Percentiles rank a stretch among this genome's conserved stretches.
phyloP scores from a whole-genome alignment of 1,140 invertebrate species.

The Wasmannia auropunctata region DNA sequence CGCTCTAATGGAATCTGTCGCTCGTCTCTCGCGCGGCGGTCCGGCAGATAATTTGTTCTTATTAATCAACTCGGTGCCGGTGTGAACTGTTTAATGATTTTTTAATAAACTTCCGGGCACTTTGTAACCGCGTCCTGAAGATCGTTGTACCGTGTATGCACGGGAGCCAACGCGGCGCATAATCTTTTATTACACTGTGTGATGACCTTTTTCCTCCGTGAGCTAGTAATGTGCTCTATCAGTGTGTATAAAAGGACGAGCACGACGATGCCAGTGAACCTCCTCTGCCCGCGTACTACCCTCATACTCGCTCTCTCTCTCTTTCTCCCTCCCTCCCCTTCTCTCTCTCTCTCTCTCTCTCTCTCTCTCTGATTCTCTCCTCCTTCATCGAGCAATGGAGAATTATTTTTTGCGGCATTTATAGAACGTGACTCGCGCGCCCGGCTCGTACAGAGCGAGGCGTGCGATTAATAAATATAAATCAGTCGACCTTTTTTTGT shows the following conservation, averaged over 20 bases:
- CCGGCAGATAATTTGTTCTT: conserved; percentile 56
- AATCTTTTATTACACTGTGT: conserved; percentile 72
- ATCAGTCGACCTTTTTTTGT: neutral
- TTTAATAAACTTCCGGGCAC: conserved; percentile 70
- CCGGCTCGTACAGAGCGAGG: conserved; percentile 1
- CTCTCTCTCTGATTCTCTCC: conserved; percentile 33
- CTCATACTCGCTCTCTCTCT: conserved; percentile 41
- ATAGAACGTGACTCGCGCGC: conserved; percentile 49
- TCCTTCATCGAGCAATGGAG: neutral
- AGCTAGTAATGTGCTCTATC: conserved; percentile 63
- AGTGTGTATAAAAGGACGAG: conserved; percentile 66
- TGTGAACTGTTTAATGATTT: conserved; percentile 70
- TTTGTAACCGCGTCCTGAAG: conserved; percentile 65
- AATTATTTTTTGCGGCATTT: conserved; percentile 57
- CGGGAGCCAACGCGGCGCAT: conserved; percentile 61
- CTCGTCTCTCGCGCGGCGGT: neutral
- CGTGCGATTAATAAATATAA: conserved; percentile 46
- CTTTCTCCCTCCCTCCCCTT: no score
- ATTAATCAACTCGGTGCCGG: conserved; percentile 53
- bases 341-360: conserved; percentile 38
- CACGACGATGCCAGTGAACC: conserved; percentile 68
- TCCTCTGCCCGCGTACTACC: conserved; percentile 65
- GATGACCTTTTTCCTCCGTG: conserved; percentile 72
- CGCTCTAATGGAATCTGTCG: neutral
- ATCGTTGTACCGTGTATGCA: conserved; percentile 72